Percentiles rank a stretch among this genome's conserved stretches.
Conservation (phyloP, 2,113 vertebrate genomes). For the Antigone vipio region DNA sequence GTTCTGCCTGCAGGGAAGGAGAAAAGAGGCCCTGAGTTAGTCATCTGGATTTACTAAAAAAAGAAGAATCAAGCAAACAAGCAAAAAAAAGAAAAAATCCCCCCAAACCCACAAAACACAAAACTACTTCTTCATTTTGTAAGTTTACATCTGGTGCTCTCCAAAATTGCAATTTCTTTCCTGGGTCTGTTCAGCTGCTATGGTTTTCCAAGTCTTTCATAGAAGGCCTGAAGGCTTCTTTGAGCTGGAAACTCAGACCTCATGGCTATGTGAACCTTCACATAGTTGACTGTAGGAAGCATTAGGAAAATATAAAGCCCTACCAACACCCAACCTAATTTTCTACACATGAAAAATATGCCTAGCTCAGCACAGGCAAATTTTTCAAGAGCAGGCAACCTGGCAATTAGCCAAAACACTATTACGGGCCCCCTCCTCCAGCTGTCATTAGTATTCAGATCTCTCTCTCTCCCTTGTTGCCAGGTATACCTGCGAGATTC, state of each 20-base stretch:
- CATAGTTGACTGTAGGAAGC: neutral
- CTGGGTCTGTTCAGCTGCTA: neutral
- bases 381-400: conserved; percentile 29
- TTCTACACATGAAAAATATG: neutral
- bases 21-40: conserved; percentile 6
- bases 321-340: neutral
- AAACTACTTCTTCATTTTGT: neutral
- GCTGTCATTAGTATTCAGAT: conserved; percentile 21
- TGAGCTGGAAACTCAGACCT: neutral
- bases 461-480: conserved; percentile 16
- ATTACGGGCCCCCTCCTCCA: neutral
- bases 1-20: conserved; percentile 24
- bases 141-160: neutral
- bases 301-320: neutral
- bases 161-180: neutral
- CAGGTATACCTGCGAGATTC: conserved; percentile 23
- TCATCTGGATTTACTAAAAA: conserved; percentile 28
- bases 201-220: neutral
- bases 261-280: neutral
- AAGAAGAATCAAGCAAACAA: neutral
- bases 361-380: conserved; percentile 25
- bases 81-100: neutral
- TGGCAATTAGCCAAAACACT: conserved; percentile 44
- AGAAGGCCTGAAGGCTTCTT: neutral
- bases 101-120: neutral